Evolutionary conservation across 2,888 invertebrate species (phyloP).

Genomic region (Cataglyphis cursor): DNA sequence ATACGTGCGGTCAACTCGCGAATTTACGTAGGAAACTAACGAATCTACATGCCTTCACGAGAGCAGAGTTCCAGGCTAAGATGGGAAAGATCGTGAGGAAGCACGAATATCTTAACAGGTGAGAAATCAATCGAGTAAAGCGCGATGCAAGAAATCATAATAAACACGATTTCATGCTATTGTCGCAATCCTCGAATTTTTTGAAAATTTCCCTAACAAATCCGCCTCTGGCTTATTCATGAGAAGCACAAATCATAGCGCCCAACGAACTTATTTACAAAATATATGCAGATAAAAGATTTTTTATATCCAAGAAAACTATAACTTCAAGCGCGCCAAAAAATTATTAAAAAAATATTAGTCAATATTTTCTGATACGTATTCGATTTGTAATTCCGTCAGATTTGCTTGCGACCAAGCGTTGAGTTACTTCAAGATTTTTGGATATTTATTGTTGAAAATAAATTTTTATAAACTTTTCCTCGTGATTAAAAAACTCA

Average conservation of each 20-base stretch:
- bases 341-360: neutral
- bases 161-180: neutral
- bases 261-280: neutral
- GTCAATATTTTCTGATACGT: neutral
- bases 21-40: constrained; percentile 41
- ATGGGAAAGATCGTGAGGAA: constrained; percentile 45
- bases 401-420: neutral
- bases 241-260: neutral
- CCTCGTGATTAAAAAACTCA: neutral
- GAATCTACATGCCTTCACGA: neutral
- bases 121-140: neutral
- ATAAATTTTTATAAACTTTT: neutral
- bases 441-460: neutral
- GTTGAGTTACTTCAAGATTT: neutral
- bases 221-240: neutral
- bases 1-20: constrained; percentile 65
- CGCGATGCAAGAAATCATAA: neutral
- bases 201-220: no score
- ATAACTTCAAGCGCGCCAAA: neutral
- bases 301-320: neutral
- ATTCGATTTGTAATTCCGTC: neutral
- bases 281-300: neutral
- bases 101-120: constrained; percentile 66
- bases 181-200: neutral
- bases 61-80: neutral